phyloP scores from a whole-genome alignment of 2,888 invertebrate genomes.

The Cheilosia vernalis region DNA sequence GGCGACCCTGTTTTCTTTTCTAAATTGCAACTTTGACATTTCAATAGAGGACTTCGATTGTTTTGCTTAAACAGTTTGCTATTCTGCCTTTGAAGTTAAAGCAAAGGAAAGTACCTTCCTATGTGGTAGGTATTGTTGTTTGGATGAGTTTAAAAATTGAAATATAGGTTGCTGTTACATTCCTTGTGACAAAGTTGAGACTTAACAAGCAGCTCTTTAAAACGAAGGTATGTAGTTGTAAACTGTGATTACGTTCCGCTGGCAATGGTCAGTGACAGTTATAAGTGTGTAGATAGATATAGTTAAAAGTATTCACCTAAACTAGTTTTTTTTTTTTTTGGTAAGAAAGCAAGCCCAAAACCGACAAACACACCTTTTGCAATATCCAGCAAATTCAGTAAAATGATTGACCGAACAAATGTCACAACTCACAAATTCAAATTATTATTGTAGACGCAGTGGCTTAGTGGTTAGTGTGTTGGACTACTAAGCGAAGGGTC shows the following conservation, averaged over 20 bases:
- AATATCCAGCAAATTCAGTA: too few species aligned
- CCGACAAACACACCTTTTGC: too few species aligned
- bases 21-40: conserved; percentile 63
- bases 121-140: conserved; percentile 7
- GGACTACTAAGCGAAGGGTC: too few species aligned
- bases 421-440: too few species aligned
- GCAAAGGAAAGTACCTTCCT: background rate
- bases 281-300: too few species aligned
- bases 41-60: conserved; percentile 33
- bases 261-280: background rate
- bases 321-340: too few species aligned
- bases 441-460: too few species aligned
- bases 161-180: conserved; percentile 28
- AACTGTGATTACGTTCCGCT: background rate
- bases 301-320: too few species aligned
- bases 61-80: background rate
- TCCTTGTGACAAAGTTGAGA: background rate
- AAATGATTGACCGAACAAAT: too few species aligned
- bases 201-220: background rate
- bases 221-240: background rate
- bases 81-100: background rate
- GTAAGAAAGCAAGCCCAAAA: too few species aligned
- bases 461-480: too few species aligned
- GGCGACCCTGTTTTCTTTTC: conserved; percentile 46
- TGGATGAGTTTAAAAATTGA: background rate